Evolutionary conservation across 1,140 invertebrate genomes (phyloP).

Genomic region (Andrena cerasifolii): DNA sequence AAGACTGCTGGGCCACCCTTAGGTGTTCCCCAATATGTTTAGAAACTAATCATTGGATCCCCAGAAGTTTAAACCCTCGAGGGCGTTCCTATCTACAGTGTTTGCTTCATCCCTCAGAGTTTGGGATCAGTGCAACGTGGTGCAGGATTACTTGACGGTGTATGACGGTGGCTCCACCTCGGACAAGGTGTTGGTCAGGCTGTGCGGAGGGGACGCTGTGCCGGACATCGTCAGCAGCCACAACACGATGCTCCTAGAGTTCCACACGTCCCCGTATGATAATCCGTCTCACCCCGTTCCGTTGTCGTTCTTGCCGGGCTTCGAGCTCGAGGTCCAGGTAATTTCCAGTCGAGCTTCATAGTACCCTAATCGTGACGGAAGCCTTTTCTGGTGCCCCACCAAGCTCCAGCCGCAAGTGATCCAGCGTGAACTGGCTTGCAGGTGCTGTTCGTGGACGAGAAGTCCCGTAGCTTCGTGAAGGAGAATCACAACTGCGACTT

Average conservation of each 20-base stretch:
- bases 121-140: constrained; percentile 91
- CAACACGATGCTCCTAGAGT: constrained; percentile 90
- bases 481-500: constrained; percentile 89
- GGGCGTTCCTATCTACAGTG: too few relatives aligned
- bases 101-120: constrained; percentile 83
- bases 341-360: constrained; percentile 47
- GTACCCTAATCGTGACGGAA: too few relatives aligned
- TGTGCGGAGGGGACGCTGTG: constrained; percentile 92
- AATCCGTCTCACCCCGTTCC: constrained; percentile 91
- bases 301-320: constrained; percentile 89
- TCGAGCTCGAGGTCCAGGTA: constrained; percentile 91
- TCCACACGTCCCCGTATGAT: constrained; percentile 91
- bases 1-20: too few relatives aligned
- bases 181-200: constrained; percentile 88
- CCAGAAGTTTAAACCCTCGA: too few relatives aligned
- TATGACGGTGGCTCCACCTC: constrained; percentile 90
- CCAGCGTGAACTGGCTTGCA: constrained; percentile 66
- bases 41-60: too few relatives aligned
- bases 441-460: constrained; percentile 89
- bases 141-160: constrained; percentile 91
- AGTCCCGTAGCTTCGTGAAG: constrained; percentile 88
- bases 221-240: constrained; percentile 91
- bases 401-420: too few relatives aligned
- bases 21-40: too few relatives aligned
- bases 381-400: too few relatives aligned